These are phyloP conservation scores for Brevipalpus yothersi DNA, from an alignment of 1,140 invertebrate species.

Conservation along the genomic window DNA sequence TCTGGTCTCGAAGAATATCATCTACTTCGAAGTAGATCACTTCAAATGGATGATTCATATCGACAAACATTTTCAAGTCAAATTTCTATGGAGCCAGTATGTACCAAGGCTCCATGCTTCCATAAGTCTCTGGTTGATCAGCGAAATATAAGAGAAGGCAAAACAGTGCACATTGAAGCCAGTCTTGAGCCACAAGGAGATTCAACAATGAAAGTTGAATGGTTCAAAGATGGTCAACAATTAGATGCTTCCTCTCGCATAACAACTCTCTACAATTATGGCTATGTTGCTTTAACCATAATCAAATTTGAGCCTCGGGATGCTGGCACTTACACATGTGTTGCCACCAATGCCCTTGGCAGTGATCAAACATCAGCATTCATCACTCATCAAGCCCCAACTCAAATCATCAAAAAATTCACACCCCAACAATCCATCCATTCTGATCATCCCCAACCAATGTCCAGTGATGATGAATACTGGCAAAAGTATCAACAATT, in stretches of 20 bases:
- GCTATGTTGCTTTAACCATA: slow-evolving; percentile 74
- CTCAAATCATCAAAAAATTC: not conserved
- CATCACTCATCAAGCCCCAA: not conserved
- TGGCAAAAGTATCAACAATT: not conserved
- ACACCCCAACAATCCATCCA: not conserved
- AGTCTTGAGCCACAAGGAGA: slow-evolving; percentile 67
- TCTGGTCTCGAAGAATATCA: no score
- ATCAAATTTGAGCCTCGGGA: slow-evolving; percentile 63
- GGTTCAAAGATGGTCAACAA: slow-evolving; percentile 32
- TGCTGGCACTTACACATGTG: slow-evolving; percentile 66
- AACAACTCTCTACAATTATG: slow-evolving; percentile 60
- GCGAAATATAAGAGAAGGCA: slow-evolving; percentile 34
- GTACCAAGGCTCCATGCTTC: not conserved
- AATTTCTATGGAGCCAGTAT: no score
- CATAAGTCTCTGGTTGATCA: slow-evolving; percentile 39
- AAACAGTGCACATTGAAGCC: slow-evolving; percentile 43
- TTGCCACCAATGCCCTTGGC: slow-evolving; percentile 61
- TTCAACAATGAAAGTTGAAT: slow-evolving; percentile 69
- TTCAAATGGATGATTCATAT: no score
- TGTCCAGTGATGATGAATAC: not conserved
- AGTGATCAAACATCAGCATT: slow-evolving; percentile 54
- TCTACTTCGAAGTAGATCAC: no score
- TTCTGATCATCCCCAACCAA: not conserved
- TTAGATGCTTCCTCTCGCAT: slow-evolving; percentile 44
- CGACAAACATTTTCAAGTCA: no score